Percentiles rank a stretch among this genome's conserved stretches.
Conservation (phyloP, 2,113 vertebrate genomes). For the Callaeas wilsoni region DNA sequence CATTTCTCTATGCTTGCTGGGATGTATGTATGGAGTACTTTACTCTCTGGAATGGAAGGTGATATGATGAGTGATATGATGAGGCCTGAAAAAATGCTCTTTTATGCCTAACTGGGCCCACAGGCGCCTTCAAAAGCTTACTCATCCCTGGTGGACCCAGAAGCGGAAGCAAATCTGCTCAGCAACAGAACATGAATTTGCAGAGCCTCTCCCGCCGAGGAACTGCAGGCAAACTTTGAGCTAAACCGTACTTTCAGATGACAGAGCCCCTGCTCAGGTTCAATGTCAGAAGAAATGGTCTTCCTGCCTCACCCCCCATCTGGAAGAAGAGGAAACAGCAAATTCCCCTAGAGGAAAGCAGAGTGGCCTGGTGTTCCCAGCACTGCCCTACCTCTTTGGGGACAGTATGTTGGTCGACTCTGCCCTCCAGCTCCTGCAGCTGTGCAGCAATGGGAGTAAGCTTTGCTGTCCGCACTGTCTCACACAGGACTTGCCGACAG, state of each 20-base stretch:
- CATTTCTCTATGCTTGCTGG: not conserved
- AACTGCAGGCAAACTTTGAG: not conserved
- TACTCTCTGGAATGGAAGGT: not conserved
- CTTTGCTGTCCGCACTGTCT: constrained; percentile 90
- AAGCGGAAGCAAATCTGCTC: not conserved
- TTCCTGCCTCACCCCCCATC: not conserved
- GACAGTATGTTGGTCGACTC: constrained; percentile 85
- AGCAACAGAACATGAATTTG: not conserved
- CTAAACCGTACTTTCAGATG: not conserved
- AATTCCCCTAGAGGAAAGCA: not conserved
- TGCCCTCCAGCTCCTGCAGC: constrained; percentile 92
- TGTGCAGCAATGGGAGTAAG: constrained; percentile 89
- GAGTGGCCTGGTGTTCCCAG: not conserved
- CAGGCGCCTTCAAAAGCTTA: not conserved
- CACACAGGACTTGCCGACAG: constrained; percentile 89
- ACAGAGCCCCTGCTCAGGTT: not conserved
- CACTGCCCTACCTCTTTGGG: constrained; percentile 86
- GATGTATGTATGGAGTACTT: not conserved
- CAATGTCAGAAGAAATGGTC: not conserved
- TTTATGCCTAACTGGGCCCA: not conserved
- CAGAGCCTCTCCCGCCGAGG: not conserved
- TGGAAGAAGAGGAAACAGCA: not conserved
- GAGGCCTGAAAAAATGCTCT: not conserved
- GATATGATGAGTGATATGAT: not conserved
- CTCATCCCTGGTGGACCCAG: not conserved